phyloP scores from a whole-genome alignment of 2,797 vertebrate genomes.

The Manis javanica region DNA sequence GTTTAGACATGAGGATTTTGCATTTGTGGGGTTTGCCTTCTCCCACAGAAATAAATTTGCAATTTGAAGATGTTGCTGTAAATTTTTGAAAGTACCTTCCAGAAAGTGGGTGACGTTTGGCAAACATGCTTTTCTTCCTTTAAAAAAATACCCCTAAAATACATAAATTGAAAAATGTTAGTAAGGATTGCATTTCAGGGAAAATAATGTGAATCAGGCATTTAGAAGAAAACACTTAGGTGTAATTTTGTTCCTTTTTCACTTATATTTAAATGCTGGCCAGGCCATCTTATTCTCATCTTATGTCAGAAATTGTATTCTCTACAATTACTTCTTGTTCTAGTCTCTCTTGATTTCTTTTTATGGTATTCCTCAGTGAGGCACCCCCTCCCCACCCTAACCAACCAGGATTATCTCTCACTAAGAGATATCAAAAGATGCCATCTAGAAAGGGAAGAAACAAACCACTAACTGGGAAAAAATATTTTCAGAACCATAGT shows the following conservation, averaged over 20 bases:
- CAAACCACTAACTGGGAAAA: not conserved
- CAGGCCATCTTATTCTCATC: not conserved
- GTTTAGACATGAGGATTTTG: not conserved
- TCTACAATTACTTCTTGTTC: not conserved
- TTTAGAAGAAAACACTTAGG: not conserved
- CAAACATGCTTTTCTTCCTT: not conserved
- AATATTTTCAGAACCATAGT: not conserved
- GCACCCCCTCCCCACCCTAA: not conserved
- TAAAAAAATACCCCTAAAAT: not conserved
- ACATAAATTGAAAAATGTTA: constrained; percentile 35
- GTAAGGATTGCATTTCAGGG: not conserved
- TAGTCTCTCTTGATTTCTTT: not conserved
- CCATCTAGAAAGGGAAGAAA: not conserved
- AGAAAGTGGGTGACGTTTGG: not conserved
- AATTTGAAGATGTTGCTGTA: not conserved
- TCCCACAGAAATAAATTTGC: not conserved
- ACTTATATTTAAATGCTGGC: not conserved
- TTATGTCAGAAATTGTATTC: not conserved
- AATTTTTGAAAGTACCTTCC: not conserved
- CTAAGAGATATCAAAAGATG: not conserved
- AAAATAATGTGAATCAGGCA: not conserved
- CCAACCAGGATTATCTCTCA: not conserved
- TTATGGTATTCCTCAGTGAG: not conserved
- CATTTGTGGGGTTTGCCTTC: not conserved
- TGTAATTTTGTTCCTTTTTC: not conserved